phyloP scores from a whole-genome alignment of 2,888 invertebrate species.

The Habrosyne pyritoides region DNA sequence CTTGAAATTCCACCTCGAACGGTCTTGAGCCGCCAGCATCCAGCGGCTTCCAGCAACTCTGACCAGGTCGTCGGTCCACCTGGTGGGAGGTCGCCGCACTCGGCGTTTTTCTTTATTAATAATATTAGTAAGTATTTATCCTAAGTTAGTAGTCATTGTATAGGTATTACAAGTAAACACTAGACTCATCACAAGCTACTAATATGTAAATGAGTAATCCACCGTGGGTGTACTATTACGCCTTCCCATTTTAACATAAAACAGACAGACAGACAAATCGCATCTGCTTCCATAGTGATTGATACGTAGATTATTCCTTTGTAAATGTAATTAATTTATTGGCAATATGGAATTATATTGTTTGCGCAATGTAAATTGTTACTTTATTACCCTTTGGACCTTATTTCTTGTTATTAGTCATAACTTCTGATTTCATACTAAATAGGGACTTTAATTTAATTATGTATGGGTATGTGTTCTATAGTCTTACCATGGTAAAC shows the following conservation, averaged over 20 bases:
- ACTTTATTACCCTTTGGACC: background rate
- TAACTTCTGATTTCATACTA: background rate
- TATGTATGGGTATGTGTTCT: too few relatives aligned
- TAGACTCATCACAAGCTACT: conserved; percentile 15
- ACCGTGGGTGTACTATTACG: conserved; percentile 26
- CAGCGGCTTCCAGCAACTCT: too few relatives aligned
- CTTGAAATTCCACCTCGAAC: too few relatives aligned
- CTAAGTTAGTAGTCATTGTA: too few relatives aligned
- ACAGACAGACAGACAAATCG: conserved; percentile 34
- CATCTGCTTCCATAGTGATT: conserved; percentile 30
- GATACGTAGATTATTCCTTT: conserved; percentile 33
- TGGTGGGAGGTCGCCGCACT: too few relatives aligned
- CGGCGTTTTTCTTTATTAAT: too few relatives aligned
- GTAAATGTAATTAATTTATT: conserved; percentile 11
- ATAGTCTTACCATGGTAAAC: too few relatives aligned
- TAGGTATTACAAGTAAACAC: conserved; percentile 6
- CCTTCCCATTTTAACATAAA: conserved; percentile 17
- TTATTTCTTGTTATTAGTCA: background rate
- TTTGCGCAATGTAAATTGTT: background rate
- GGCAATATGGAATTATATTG: background rate
- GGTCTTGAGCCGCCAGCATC: too few relatives aligned
- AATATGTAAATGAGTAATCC: conserved; percentile 20
- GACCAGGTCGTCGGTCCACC: too few relatives aligned
- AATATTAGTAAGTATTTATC: too few relatives aligned
- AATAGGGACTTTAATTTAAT: too few relatives aligned